A percentile compares a stretch with the other conserved stretches of the same genome.
phyloP scores from a whole-genome alignment of 2,888 invertebrate genomes.

The Dryocosmus kuriphilus region DNA sequence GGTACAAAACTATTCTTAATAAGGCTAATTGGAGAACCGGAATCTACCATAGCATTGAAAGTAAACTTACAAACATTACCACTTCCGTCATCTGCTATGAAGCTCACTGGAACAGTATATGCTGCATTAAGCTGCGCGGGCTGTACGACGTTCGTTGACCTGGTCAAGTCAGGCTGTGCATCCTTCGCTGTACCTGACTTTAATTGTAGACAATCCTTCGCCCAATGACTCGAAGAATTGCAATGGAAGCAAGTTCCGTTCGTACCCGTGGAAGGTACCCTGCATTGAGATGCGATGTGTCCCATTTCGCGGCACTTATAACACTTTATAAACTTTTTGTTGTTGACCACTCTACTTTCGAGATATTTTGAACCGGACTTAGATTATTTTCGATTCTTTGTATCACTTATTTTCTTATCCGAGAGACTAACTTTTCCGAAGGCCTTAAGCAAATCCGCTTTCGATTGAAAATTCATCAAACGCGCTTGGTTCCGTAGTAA shows the following conservation, averaged over 20 bases:
- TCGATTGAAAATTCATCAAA: too few relatives aligned
- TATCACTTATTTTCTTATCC: too few relatives aligned
- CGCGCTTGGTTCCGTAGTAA: too few relatives aligned
- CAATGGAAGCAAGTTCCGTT: background rate
- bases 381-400: too few relatives aligned
- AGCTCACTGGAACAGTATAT: background rate
- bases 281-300: too few relatives aligned
- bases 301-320: too few relatives aligned
- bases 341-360: too few relatives aligned
- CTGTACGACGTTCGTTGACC: background rate
- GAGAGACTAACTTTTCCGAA: too few relatives aligned
- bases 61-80: background rate
- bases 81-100: background rate
- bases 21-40: background rate
- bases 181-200: background rate
- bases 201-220: background rate
- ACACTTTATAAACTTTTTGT: too few relatives aligned
- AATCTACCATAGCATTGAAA: background rate
- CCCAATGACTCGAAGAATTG: background rate
- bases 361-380: too few relatives aligned
- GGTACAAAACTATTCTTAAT: background rate
- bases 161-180: background rate
- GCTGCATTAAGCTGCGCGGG: background rate
- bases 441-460: too few relatives aligned
- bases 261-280: background rate